phyloP scores from a whole-genome alignment of 2,888 invertebrate species.

The Papilio gigon region DNA sequence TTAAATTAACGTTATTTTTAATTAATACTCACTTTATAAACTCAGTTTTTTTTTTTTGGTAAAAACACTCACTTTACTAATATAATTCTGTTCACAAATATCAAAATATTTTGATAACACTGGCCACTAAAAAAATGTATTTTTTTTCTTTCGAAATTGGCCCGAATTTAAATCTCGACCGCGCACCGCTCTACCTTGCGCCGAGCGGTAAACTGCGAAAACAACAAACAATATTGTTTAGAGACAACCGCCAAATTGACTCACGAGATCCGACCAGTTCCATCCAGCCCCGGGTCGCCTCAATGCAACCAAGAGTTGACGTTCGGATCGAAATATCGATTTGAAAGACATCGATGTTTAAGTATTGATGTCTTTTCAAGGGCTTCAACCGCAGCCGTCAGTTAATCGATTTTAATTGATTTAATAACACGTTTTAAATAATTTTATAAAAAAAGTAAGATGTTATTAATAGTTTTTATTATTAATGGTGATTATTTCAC shows the following conservation, averaged over 20 bases:
- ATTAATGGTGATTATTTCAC: too few species aligned
- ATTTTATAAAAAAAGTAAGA: too few species aligned
- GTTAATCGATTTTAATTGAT: slow-evolving; percentile 1
- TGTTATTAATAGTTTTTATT: neutral
- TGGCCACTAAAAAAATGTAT: neutral
- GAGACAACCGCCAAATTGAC: slow-evolving; percentile 31
- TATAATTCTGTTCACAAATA: neutral
- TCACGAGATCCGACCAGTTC: slow-evolving; percentile 20
- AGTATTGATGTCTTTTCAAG: neutral
- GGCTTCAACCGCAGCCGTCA: neutral
- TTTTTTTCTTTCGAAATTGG: slow-evolving; percentile 3
- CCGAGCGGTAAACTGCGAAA: slow-evolving; percentile 38
- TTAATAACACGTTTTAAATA: too few species aligned
- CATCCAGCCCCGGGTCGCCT: neutral
- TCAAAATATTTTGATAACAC: neutral
- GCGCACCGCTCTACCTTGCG: slow-evolving; percentile 37
- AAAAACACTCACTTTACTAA: neutral
- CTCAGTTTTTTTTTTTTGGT: neutral
- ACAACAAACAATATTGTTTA: slow-evolving; percentile 39
- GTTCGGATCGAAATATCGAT: slow-evolving; percentile 1
- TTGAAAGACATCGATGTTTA: too few species aligned
- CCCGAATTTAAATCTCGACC: slow-evolving; percentile 27
- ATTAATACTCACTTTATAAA: slow-evolving; percentile 16
- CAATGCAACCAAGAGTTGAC: neutral
- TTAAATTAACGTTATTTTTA: neutral